Percentiles rank a stretch among this genome's conserved stretches.
Evolutionary conservation across 1,140 invertebrate genomes (phyloP).

Genomic region (Mylabris phalerata): DNA sequence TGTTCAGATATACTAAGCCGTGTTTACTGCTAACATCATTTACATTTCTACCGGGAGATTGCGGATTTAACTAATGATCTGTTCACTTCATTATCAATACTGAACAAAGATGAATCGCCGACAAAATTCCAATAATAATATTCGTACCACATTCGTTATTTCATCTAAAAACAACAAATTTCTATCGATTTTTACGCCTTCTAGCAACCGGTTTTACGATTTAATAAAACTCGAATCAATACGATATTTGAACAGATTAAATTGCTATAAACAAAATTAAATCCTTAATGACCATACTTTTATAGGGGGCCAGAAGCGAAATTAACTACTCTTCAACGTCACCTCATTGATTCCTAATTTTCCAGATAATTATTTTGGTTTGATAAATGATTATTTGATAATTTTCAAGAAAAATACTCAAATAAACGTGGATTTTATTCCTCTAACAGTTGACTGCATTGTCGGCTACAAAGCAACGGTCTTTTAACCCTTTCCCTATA

Average conservation of each 20-base stretch:
- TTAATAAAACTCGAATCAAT: slow-evolving; percentile 3
- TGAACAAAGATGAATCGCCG: no score
- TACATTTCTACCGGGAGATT: slow-evolving; percentile 31
- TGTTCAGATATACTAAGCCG: slow-evolving; percentile 34
- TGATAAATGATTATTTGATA: no score
- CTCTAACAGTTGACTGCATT: no score
- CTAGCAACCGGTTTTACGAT: slow-evolving; percentile 8
- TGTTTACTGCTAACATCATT: slow-evolving; percentile 34
- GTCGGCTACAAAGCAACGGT: slow-evolving; percentile 4
- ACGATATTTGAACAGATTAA: slow-evolving; percentile 9
- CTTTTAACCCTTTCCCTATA: slow-evolving; percentile 25
- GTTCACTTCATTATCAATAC: slow-evolving; percentile 19
- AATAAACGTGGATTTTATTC: no score
- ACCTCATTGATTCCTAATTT: no score
- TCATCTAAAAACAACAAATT: no score
- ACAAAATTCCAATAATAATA: no score
- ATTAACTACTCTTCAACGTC: no score
- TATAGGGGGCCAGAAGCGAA: no score
- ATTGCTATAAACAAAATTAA: slow-evolving; percentile 14
- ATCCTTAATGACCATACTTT: background rate
- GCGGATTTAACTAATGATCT: slow-evolving; percentile 30
- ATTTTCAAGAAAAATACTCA: no score
- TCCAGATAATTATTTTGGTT: no score
- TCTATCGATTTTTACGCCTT: background rate
- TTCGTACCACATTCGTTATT: no score